Base-by-base conservation (phyloP, 2,113 vertebrate genomes). In the Chiloscyllium plagiosum region DNA sequence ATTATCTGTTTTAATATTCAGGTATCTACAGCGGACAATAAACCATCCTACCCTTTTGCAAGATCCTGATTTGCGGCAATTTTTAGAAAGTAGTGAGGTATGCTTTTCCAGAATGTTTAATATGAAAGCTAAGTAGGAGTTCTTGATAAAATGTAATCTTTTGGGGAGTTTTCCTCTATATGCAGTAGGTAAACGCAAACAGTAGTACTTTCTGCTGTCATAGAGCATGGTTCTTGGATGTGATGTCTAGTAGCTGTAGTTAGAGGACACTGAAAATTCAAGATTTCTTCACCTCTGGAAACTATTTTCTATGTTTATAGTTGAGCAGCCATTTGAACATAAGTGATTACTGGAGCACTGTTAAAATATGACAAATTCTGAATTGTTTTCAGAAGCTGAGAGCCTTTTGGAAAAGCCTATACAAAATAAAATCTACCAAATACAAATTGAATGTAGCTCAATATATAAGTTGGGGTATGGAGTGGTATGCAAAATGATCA, bases 41-140 rank as follows among this genome's bases (percentile, higher is more conserved):
- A 99, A 99, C 94, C 99, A 99, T 96, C 99, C 99, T 56, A 98
- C 98, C 96, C 98, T 99, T 96, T 97, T 99, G 96, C 99, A 99
- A 96, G 99, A 99, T 97, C 98, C 99, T 26, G 99, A 99, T 96
- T 98, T 99, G 96, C 98, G 99, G 96, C 98, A 98, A 96, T 99
- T 99, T 95, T 98, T 99, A 97, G 99, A 99, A 98, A 99, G 98
- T 96, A 98, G 98, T 0, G 99, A 99, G 98, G 99, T 99, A 98
- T 96, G 90, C 96, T 72, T 61, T 56, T n/a, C 78, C 26, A 69
- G 56, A 80, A 85, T 37, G 85, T 6, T 61, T 42, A 29, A 92
- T 85, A 61, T 0, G 56, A 95, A 42, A 85, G 42, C 17, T 15
- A 78, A 95, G 50, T 87, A 10, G 33, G n/a, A 61, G 17, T 95